phyloP scores from a whole-genome alignment of 1,140 invertebrate species.

The Popillia japonica region DNA sequence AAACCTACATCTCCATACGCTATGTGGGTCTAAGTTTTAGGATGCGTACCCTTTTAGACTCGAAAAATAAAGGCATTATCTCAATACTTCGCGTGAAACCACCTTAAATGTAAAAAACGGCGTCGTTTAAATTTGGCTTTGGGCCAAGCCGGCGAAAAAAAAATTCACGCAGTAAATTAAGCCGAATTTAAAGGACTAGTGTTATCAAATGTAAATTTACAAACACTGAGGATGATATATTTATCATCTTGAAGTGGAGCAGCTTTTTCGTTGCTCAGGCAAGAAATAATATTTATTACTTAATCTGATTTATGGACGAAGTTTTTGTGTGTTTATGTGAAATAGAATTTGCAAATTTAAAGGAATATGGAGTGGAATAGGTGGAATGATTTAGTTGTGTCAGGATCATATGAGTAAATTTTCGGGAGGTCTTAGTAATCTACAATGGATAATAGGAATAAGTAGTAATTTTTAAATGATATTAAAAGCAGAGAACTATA shows the following conservation, averaged over 20 bases:
- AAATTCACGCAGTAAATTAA: conserved; percentile 11
- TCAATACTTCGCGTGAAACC: background rate
- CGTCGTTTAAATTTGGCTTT: background rate
- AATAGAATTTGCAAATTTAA: background rate
- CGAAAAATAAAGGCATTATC: background rate
- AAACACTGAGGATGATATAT: background rate
- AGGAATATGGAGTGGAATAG: background rate
- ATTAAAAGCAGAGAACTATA: too few relatives aligned
- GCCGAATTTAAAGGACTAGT: background rate
- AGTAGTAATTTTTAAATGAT: too few relatives aligned
- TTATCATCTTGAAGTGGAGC: background rate
- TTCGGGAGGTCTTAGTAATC: background rate
- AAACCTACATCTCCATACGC: too few relatives aligned
- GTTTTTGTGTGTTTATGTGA: background rate
- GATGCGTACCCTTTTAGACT: too few relatives aligned
- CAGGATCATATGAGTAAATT: background rate
- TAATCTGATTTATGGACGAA: conserved; percentile 2
- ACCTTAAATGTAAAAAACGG: background rate
- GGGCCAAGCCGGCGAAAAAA: background rate
- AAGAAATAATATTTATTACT: conserved; percentile 20
- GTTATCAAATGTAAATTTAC: conserved; percentile 19
- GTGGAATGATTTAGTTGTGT: background rate
- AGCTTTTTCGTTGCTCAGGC: background rate
- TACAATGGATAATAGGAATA: background rate
- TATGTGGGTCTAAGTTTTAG: too few relatives aligned